These are phyloP conservation scores for Streptopelia turtur DNA, from an alignment of 2,797 vertebrate species.

Conservation along the genomic window DNA sequence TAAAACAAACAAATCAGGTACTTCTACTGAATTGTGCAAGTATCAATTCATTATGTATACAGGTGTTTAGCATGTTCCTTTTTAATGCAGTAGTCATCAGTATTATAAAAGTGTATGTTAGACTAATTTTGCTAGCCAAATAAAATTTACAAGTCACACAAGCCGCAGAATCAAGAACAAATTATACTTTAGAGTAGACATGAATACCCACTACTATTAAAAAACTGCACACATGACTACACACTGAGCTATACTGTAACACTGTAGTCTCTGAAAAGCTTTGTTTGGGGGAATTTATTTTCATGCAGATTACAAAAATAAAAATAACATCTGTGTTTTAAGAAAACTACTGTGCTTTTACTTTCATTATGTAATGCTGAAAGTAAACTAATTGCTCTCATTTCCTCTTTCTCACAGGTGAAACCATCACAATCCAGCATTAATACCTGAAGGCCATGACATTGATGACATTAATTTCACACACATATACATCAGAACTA, in stretches of 20 bases:
- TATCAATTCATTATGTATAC: background rate
- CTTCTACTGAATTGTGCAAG: background rate
- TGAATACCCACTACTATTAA: background rate
- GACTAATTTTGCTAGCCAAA: constrained; percentile 13
- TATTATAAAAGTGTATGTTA: background rate
- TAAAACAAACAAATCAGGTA: background rate
- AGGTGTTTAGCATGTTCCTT: background rate
- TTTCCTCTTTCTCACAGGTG: background rate
- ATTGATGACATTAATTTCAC: background rate
- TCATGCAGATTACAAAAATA: constrained; percentile 11
- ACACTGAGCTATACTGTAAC: background rate
- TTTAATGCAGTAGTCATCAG: background rate
- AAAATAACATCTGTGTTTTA: background rate
- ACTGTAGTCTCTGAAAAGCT: background rate
- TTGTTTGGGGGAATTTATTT: background rate
- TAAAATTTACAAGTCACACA: background rate
- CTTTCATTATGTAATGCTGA: background rate
- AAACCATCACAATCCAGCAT: background rate
- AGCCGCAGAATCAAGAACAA: background rate
- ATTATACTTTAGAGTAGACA: background rate
- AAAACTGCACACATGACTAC: background rate
- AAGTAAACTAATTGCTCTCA: background rate
- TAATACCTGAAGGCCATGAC: background rate
- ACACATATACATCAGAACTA: background rate
- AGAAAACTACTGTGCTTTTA: background rate